A percentile compares a stretch with the other conserved stretches of the same genome.
Evolutionary conservation across 2,888 invertebrate species (phyloP).

Genomic region (Cheilosia scutellata): DNA sequence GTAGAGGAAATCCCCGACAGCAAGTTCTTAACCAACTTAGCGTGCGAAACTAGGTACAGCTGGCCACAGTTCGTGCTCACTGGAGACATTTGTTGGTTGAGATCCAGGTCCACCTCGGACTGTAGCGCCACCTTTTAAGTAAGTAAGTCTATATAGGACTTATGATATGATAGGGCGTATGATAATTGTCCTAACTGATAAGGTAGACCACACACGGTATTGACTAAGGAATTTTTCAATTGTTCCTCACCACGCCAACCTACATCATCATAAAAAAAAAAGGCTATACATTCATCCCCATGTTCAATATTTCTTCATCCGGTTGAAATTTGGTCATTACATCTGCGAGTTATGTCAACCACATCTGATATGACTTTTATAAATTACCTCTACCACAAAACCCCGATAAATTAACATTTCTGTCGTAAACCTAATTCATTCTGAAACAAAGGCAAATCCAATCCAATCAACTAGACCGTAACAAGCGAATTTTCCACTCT

Average conservation of each 20-base stretch:
- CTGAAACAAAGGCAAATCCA: slow-evolving; percentile 2
- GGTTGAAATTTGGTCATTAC: background rate
- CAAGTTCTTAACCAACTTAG: no score
- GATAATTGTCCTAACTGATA: no score
- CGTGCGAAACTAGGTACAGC: no score
- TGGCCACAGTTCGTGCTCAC: no score
- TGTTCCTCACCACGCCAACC: background rate
- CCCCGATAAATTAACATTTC: background rate
- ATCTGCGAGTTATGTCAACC: background rate
- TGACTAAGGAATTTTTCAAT: no score
- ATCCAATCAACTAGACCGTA: slow-evolving; percentile 27
- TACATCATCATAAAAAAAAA: background rate
- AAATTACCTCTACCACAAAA: background rate
- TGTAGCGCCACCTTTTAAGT: no score
- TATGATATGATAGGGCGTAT: no score
- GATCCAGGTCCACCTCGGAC: no score
- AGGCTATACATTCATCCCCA: background rate
- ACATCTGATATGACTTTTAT: background rate
- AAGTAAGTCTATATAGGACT: no score
- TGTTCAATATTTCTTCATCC: background rate
- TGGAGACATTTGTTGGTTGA: no score
- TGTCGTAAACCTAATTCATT: slow-evolving; percentile 2
- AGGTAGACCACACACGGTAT: no score
- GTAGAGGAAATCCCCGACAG: no score
- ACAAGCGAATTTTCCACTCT: slow-evolving; percentile 32